Evolutionary conservation across 1,140 invertebrate genomes (phyloP).

Genomic region (Calephelis nemesis): DNA sequence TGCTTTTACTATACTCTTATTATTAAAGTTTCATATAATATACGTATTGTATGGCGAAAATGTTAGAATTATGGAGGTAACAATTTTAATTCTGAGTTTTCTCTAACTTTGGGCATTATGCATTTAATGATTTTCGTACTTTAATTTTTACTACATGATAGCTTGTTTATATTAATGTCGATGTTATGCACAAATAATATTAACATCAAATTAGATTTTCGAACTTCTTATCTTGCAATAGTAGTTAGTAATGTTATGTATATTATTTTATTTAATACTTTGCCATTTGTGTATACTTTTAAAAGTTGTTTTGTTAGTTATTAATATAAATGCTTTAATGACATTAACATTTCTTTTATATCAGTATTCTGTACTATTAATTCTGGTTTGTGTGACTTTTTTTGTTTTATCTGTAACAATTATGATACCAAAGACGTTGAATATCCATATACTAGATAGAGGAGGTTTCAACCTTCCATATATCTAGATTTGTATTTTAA

Average conservation of each 20-base stretch:
- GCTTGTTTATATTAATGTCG: background rate
- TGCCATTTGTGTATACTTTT: slow-evolving; percentile 54
- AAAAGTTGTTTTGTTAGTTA: slow-evolving; percentile 69
- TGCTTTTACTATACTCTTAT: too few relatives aligned
- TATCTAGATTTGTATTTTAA: slow-evolving; percentile 62
- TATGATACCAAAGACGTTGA: slow-evolving; percentile 76
- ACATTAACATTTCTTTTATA: slow-evolving; percentile 63
- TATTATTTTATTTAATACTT: slow-evolving; percentile 37
- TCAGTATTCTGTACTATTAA: slow-evolving; percentile 67
- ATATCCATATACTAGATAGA: slow-evolving; percentile 53
- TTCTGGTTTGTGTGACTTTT: slow-evolving; percentile 50
- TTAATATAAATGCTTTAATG: slow-evolving; percentile 66
- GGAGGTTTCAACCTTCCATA: slow-evolving; percentile 9
- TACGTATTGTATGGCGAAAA: too few relatives aligned
- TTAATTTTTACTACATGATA: slow-evolving; percentile 6
- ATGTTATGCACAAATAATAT: slow-evolving; percentile 7
- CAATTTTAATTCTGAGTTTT: too few relatives aligned
- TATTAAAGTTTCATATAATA: too few relatives aligned
- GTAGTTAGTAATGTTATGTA: background rate
- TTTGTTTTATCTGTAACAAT: slow-evolving; percentile 66
- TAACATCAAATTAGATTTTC: background rate
- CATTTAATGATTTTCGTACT: background rate
- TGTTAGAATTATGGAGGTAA: too few relatives aligned
- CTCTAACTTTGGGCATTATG: slow-evolving; percentile 2
- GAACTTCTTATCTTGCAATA: background rate